These are phyloP conservation scores for Asteroscopus sphinx DNA, from an alignment of 2,888 invertebrate species.

Conservation along the genomic window DNA sequence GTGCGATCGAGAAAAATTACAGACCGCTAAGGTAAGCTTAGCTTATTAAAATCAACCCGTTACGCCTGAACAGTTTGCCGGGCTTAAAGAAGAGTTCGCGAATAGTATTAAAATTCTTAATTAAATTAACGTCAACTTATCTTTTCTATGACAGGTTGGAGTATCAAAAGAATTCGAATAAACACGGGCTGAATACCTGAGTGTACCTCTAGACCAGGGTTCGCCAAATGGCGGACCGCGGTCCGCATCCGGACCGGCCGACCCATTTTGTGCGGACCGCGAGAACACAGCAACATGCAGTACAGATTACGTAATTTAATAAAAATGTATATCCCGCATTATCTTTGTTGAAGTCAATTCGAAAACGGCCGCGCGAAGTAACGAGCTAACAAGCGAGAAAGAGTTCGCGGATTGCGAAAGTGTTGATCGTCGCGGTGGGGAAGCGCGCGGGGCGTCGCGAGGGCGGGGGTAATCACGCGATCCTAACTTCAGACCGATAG, in stretches of 20 bases:
- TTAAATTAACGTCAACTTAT: slow-evolving; percentile 68
- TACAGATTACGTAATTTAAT: too few species aligned
- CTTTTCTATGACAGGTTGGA: slow-evolving; percentile 53
- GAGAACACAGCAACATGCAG: too few species aligned
- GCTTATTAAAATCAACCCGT: slow-evolving; percentile 42
- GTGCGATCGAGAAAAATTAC: slow-evolving; percentile 19
- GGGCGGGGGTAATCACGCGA: too few species aligned
- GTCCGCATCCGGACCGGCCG: too few species aligned
- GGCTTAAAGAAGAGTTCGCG: slow-evolving; percentile 55
- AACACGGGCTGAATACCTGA: slow-evolving; percentile 32
- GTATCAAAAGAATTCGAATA: slow-evolving; percentile 61
- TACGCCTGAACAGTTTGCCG: slow-evolving; percentile 29
- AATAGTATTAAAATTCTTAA: slow-evolving; percentile 75
- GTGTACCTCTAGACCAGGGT: background rate
- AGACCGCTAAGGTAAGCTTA: slow-evolving; percentile 14
- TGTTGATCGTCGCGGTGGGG: too few species aligned
- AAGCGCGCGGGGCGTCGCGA: too few species aligned
- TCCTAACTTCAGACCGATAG: too few species aligned
- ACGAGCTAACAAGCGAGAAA: slow-evolving; percentile 3
- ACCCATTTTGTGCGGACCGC: too few species aligned
- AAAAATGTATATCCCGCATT: too few species aligned
- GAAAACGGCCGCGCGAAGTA: background rate
- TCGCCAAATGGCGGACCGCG: too few species aligned
- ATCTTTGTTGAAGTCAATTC: slow-evolving; percentile 1
- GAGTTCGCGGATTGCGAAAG: too few species aligned